Conservation (phyloP, 1,140 invertebrate species). For the Nomia melanderi region DNA sequence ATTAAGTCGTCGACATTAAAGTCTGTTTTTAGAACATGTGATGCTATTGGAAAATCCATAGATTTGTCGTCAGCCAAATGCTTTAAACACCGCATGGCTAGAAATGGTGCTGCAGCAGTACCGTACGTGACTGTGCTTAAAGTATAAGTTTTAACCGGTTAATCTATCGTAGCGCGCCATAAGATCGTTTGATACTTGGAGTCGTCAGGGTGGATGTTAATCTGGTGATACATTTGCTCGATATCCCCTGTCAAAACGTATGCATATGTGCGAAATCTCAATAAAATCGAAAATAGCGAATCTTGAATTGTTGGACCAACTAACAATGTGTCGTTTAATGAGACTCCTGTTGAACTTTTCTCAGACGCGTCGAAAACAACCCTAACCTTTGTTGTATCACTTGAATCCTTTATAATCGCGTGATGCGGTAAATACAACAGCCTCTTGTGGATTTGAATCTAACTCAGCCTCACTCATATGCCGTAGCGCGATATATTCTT, state of each 20-base stretch:
- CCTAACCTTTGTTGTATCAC: neutral
- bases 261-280: neutral
- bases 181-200: neutral
- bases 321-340: neutral
- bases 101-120: neutral
- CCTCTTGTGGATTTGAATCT: too few species aligned
- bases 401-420: neutral
- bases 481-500: neutral
- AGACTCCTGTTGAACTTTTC: neutral
- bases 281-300: neutral
- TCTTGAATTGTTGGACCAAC: neutral
- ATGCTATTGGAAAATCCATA: too few species aligned
- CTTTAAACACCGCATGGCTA: neutral
- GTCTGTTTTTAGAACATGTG: too few species aligned
- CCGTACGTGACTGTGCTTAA: neutral
- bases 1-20: too few species aligned
- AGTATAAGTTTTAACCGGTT: neutral
- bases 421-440: neutral
- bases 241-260: neutral
- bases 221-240: constrained; percentile 11
- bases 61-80: too few species aligned
- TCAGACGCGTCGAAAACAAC: constrained; percentile 4
- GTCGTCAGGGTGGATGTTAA: neutral
- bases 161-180: neutral
- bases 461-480: neutral